These are phyloP conservation scores for Cygnus atratus DNA, from an alignment of 2,113 vertebrate genomes.

Conservation along the genomic window DNA sequence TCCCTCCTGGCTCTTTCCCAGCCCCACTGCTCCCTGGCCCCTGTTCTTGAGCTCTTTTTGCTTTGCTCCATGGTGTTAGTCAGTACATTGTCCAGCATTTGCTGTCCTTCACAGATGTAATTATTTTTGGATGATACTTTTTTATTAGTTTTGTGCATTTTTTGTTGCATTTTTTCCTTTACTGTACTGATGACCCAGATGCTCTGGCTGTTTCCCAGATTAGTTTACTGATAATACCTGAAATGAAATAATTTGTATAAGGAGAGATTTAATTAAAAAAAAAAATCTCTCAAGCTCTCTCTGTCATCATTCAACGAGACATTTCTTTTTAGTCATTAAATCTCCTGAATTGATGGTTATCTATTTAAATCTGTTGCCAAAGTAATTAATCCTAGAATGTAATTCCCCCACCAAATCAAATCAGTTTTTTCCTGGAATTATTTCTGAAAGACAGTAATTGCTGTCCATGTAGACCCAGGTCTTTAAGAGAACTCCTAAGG, in stretches of 20 bases:
- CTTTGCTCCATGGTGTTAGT: neutral
- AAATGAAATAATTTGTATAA: neutral
- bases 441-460: neutral
- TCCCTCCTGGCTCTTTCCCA: neutral
- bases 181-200: neutral
- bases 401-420: neutral
- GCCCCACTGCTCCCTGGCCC: too few species aligned
- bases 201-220: neutral
- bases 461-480: neutral
- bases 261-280: neutral
- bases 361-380: constrained; percentile 11
- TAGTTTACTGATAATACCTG: neutral
- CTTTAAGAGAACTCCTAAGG: neutral
- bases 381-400: constrained; percentile 39
- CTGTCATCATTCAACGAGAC: neutral
- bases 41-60: neutral
- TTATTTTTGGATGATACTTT: neutral
- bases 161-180: neutral
- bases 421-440: neutral
- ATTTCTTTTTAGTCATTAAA: neutral
- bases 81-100: neutral
- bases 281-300: neutral
- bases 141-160: neutral
- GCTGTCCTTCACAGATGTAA: neutral
- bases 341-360: neutral